Percentiles rank a stretch among this genome's conserved stretches.
Evolutionary conservation across 2,888 invertebrate genomes (phyloP).

Genomic region (Lepidochrysops patricia): DNA sequence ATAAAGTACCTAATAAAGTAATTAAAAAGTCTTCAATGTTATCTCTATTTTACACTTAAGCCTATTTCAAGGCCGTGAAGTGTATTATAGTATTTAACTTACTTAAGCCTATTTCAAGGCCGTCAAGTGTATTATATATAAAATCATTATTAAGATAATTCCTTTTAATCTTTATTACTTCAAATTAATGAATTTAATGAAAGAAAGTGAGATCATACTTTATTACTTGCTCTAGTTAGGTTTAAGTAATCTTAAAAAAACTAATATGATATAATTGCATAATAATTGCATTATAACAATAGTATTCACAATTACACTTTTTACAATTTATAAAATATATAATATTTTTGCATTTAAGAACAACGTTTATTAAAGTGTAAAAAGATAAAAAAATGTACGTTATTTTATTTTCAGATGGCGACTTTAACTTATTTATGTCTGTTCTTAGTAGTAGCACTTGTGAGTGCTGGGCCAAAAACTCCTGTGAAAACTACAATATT

Average conservation of each 20-base stretch:
- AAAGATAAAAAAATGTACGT: neutral
- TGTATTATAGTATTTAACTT: neutral
- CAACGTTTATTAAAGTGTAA: neutral
- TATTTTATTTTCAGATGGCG: slow-evolving; percentile 14
- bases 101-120: neutral
- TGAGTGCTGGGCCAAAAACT: slow-evolving; percentile 31
- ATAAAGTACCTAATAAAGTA: neutral
- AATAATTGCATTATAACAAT: too few species aligned
- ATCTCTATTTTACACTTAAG: neutral
- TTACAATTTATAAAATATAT: neutral
- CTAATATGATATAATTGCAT: too few species aligned
- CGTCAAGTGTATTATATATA: neutral
- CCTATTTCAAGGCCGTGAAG: neutral
- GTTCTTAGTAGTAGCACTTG: neutral
- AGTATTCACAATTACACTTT: too few species aligned
- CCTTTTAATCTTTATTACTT: neutral
- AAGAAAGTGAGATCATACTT: neutral
- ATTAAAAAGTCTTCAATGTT: neutral
- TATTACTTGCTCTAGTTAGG: too few species aligned
- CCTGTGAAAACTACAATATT: slow-evolving; percentile 45
- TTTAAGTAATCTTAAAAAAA: too few species aligned
- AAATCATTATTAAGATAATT: neutral
- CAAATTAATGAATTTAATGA: neutral
- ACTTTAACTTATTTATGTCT: neutral
- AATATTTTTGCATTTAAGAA: neutral